phyloP scores from a whole-genome alignment of 2,888 invertebrate species.

The Meliscaeva auricollis region DNA sequence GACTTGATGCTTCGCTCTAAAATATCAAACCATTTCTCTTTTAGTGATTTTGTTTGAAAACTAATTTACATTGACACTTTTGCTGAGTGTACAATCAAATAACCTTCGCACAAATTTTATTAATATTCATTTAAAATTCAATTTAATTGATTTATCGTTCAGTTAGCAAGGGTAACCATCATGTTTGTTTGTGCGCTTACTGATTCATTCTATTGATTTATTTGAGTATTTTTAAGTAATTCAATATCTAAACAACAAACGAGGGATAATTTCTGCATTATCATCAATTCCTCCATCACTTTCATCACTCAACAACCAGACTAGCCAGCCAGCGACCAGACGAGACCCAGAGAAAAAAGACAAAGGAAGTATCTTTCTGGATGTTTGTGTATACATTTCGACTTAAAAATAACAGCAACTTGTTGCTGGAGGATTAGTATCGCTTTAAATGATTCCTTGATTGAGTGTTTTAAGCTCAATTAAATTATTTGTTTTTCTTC shows the following conservation, averaged over 20 bases:
- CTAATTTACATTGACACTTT: too few relatives aligned
- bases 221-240: constrained; percentile 49
- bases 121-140: constrained; percentile 56
- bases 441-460: constrained; percentile 25
- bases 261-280: constrained; percentile 58
- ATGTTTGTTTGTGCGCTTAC: constrained; percentile 33
- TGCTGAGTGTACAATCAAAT: constrained; percentile 17
- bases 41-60: too few relatives aligned
- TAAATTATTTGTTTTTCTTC: constrained; percentile 49
- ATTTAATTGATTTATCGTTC: constrained; percentile 17
- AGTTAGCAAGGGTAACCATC: background rate
- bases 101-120: constrained; percentile 13
- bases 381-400: constrained; percentile 28
- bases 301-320: constrained; percentile 8
- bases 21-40: too few relatives aligned
- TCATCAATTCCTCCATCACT: constrained; percentile 36
- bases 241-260: constrained; percentile 55
- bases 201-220: constrained; percentile 24
- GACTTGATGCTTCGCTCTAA: too few relatives aligned
- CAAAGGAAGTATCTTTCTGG: constrained; percentile 31
- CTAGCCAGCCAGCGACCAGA: background rate
- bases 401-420: constrained; percentile 52
- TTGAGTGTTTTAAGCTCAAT: background rate
- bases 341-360: constrained; percentile 1
- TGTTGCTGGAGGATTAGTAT: constrained; percentile 63